phyloP scores from a whole-genome alignment of 1,140 invertebrate genomes.

The roundworm (Caenorhabditis elegans) region DNA sequence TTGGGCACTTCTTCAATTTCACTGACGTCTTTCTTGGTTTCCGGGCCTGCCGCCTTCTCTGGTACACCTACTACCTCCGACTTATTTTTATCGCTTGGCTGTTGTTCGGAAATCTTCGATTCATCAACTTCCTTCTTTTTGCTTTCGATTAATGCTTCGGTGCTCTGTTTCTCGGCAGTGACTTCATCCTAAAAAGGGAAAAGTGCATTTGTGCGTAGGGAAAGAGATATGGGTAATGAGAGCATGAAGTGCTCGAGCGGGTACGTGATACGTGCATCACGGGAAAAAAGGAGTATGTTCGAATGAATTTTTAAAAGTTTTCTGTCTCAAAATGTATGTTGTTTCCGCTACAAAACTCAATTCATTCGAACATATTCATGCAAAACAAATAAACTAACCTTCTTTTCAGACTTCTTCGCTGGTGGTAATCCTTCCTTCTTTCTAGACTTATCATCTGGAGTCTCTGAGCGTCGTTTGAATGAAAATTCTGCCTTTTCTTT shows the following conservation, averaged over 20 bases:
- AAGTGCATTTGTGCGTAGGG: slow-evolving; percentile 6
- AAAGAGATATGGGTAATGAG: background rate
- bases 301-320: background rate
- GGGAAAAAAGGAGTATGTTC: background rate
- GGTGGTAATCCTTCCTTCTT: slow-evolving; percentile 5
- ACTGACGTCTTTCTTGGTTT: too few species aligned
- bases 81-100: too few species aligned
- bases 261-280: slow-evolving; percentile 15
- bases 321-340: background rate
- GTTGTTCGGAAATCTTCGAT: too few species aligned
- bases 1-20: slow-evolving; percentile 19
- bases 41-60: too few species aligned
- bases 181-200: slow-evolving; percentile 32
- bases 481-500: slow-evolving; percentile 21
- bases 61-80: too few species aligned
- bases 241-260: background rate
- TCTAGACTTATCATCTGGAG: background rate
- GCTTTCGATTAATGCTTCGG: too few species aligned
- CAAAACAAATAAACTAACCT: background rate
- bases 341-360: too few species aligned
- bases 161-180: too few species aligned
- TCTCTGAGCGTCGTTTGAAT: slow-evolving; percentile 5
- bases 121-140: too few species aligned
- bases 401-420: background rate
- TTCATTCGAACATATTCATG: background rate